phyloP scores from a whole-genome alignment of 2,888 invertebrate species.

The Lasioglossum marginatum region DNA sequence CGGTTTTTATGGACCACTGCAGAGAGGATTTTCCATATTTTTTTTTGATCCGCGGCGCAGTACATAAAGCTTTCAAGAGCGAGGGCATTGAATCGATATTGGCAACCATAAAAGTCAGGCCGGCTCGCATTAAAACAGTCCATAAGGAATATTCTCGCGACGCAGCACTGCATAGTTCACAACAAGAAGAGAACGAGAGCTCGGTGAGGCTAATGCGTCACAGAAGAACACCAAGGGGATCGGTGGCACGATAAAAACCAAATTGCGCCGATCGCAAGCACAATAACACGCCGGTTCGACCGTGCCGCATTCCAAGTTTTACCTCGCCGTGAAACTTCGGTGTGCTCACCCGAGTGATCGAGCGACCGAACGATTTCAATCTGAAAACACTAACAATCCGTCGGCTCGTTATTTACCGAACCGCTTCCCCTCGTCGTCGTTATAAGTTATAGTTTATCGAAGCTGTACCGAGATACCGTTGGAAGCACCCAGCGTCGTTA shows the following conservation, averaged over 20 bases:
- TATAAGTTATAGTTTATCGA: slow-evolving; percentile 23
- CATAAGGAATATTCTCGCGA: not conserved
- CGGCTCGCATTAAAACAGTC: not conserved
- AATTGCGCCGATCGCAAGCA: slow-evolving; percentile 8
- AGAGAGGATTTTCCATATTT: not conserved
- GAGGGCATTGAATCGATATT: not conserved
- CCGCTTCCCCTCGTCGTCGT: slow-evolving; percentile 23
- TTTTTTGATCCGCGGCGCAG: not conserved
- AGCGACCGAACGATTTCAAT: slow-evolving; percentile 24
- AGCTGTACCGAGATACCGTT: not conserved
- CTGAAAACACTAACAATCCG: slow-evolving; percentile 42
- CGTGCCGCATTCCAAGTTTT: slow-evolving; percentile 2
- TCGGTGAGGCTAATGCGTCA: not conserved
- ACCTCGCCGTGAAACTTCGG: slow-evolving; percentile 27
- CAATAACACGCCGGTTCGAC: not conserved
- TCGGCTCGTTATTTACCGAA: slow-evolving; percentile 38
- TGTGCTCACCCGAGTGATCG: not conserved
- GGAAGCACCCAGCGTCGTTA: not conserved
- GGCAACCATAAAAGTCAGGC: not conserved
- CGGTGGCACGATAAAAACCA: not conserved
- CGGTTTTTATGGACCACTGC: not conserved
- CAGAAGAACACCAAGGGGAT: not conserved
- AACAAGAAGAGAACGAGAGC: not conserved
- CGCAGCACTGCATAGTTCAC: not conserved
- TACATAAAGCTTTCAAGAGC: not conserved